Conservation (phyloP, 2,113 vertebrate species). For the Procavia capensis region DNA sequence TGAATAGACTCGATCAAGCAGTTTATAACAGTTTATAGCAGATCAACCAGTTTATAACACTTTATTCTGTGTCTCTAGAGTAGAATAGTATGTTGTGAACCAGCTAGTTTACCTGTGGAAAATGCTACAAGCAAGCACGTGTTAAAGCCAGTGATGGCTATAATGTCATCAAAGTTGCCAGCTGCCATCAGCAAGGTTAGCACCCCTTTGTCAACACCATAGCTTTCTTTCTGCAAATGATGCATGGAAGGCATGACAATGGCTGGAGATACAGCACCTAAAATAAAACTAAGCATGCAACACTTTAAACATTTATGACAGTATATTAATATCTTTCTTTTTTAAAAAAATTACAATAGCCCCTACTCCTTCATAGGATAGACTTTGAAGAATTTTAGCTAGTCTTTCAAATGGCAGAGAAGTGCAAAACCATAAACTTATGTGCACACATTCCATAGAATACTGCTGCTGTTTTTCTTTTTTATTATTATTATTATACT, state of each 20-base stretch:
- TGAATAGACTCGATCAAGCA: not conserved
- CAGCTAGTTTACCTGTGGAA: constrained; percentile 89
- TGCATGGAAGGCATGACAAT: constrained; percentile 98
- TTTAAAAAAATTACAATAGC: not conserved
- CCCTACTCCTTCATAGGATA: not conserved
- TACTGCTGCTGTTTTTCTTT: too few species aligned
- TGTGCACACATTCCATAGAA: not conserved
- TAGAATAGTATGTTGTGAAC: not conserved
- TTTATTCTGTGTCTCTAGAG: not conserved
- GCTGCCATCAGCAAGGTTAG: constrained; percentile 97
- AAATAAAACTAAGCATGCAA: constrained; percentile 90
- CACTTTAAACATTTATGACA: constrained; percentile 25
- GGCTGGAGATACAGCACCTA: constrained; percentile 96
- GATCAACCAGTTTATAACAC: not conserved
- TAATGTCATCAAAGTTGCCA: constrained; percentile 95
- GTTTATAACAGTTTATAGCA: not conserved
- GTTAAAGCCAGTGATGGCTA: constrained; percentile 92
- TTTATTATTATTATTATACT: too few species aligned
- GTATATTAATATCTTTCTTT: not conserved
- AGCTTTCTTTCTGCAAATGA: constrained; percentile 93
- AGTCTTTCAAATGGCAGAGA: not conserved
- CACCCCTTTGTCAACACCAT: constrained; percentile 94
- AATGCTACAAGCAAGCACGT: constrained; percentile 95
- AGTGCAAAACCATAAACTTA: not conserved
- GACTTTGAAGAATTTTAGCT: not conserved